Conservation (phyloP, 2,113 vertebrate genomes). For the Donacobius atricapilla region DNA sequence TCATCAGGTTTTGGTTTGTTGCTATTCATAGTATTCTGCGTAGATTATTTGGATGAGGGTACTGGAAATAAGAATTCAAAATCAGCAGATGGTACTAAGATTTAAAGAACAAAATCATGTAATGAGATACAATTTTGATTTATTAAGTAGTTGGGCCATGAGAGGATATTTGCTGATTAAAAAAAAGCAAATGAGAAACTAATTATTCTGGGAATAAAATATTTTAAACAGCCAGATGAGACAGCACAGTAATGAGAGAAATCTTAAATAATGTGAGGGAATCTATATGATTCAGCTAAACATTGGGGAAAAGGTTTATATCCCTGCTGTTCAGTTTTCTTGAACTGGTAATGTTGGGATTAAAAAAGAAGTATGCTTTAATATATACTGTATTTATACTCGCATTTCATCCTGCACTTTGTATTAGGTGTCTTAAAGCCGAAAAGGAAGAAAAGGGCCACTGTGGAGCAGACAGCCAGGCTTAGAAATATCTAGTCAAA, state of each 20-base stretch:
- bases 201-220: not conserved
- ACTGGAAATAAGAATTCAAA: not conserved
- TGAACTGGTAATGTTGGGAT: not conserved
- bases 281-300: not conserved
- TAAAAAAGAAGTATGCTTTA: not conserved
- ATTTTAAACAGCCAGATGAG: not conserved
- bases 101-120: not conserved
- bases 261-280: not conserved
- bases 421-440: not conserved
- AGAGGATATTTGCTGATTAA: not conserved
- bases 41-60: not conserved
- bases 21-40: not conserved
- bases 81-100: not conserved
- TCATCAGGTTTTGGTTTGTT: not conserved
- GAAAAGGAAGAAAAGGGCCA: not conserved
- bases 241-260: not conserved
- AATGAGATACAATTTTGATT: not conserved
- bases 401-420: not conserved
- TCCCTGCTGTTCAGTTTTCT: not conserved
- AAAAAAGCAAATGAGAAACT: slow-evolving; percentile 6
- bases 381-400: not conserved
- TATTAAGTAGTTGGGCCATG: not conserved
- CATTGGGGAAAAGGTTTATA: not conserved
- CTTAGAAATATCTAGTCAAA: not conserved
- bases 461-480: not conserved